Base-by-base conservation (phyloP, 2,888 invertebrate species). In the Drosophila austrosaltans region DNA sequence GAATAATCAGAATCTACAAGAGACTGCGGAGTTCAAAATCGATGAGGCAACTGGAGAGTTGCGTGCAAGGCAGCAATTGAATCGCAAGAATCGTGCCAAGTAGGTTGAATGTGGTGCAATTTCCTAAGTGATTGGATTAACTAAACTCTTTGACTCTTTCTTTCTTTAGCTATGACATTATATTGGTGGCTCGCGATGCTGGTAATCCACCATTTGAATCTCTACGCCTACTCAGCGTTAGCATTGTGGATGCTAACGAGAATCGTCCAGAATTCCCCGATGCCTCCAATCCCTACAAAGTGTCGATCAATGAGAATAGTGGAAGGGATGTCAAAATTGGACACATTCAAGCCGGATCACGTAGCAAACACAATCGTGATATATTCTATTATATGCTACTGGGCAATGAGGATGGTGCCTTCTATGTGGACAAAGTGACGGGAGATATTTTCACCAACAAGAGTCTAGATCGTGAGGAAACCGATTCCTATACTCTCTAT, bases 141-240 rank as follows among this genome's bases (percentile, higher is more conserved):
- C 5, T 39, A 12, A 30, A 12, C 10, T 8, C 1, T 2, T 36
- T 36, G 7, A 36, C 2, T 36, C 7, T 36, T 36, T 10, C 36
- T 1, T 16, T 0, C 5, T 3, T 22, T 44, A 92, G 92, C 69
- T 93, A 91, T 71, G 92, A 97, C 95, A 92, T 97, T 63, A 95
- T 96, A 16, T 93, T 97, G 79, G 97, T 96, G 4, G 97, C 97
- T 0, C 94, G 95, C 54, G 97, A 97, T 93, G 96, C 97, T 81
- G 97, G 97, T 0, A 95, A 94, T 25, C 97, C 97, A 0, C 95
- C 95, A 82, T 96, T 96, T 84, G 97, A 97, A 92, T 95, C 95
- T 1, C 92, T 96, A 4, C 94, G 96, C 0, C 94, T 96, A 63
- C 93, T 98, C 56, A 95, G 95, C 0, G 94, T 98, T 53, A 93